These are phyloP conservation scores for Callaeas wilsoni DNA, from an alignment of 2,113 vertebrate genomes.

Conservation along the genomic window DNA sequence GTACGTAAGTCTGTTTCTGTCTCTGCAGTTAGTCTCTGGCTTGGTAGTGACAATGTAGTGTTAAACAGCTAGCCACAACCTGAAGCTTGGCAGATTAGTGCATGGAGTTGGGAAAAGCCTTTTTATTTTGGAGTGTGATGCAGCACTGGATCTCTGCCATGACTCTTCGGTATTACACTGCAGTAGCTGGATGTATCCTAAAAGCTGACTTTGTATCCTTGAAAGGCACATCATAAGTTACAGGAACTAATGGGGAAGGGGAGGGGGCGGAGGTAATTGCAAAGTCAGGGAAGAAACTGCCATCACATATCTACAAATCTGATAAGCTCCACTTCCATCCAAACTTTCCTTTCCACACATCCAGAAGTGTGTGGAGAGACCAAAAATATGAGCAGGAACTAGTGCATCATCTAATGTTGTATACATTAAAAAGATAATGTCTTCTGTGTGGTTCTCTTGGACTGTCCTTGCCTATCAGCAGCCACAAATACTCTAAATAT, in stretches of 20 bases:
- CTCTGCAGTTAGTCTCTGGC: not conserved
- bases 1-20: not conserved
- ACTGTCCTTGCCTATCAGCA: not conserved
- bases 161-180: not conserved
- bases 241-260: not conserved
- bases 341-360: fast-evolving
- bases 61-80: not conserved
- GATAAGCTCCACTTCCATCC: not conserved
- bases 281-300: not conserved
- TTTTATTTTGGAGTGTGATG: not conserved
- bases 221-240: not conserved
- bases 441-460: not conserved
- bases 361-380: not conserved
- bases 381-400: not conserved
- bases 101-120: not conserved
- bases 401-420: not conserved
- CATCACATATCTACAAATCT: not conserved
- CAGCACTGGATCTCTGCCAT: not conserved
- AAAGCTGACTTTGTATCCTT: not conserved
- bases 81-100: not conserved
- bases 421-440: not conserved
- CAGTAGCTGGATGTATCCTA: not conserved
- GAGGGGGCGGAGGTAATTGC: not conserved
- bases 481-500: not conserved
- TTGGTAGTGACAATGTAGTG: not conserved